Base-by-base conservation (phyloP, 2,113 vertebrate genomes). In the Eptesicus fuscus region DNA sequence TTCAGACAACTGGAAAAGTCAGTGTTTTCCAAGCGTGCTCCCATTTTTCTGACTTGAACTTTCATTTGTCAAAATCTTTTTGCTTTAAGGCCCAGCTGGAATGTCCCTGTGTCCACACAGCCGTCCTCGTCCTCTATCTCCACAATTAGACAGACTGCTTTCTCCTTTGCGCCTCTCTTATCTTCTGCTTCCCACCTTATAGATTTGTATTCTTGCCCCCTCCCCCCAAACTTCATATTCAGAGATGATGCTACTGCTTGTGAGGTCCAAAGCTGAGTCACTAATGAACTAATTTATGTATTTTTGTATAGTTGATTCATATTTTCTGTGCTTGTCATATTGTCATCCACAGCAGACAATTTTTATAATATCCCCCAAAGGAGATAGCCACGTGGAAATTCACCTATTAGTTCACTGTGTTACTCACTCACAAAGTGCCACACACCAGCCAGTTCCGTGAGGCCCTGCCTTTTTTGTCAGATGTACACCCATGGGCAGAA, bases 261-360 rank as follows among this genome's bases (percentile, higher is more conserved):
- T 71, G 13, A n/a, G 70, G 37, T 61, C 76, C 49, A 63, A 65
- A 32, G 56, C 70, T 76, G 70, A 77, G 53, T 67, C n/a, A 67
- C 2, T 65, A 37, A 42, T 92, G 51, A 78, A 56, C 32, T 76
- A 37, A 90, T 47, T 61, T 10, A 85, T 67, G 30, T 82, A 83
- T 16, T 95, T 96, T 71, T 59, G 30, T 85, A 42, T 82, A 89
- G 77, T 22, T 67, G 20, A 91, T 88, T 80, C 35, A 61, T 74
- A 65, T 83, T 94, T 88, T 76, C n/a, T 88, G 25, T 76, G 67
- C 42, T 90, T 88, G n/a, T 91, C 40, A 16, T 78, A 51, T 85
- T 85, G n/a, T 49, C 7, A 44, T 71, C n/a, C 28, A 49, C 23
- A 85, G 20, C 37, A 84, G 44, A 70, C 28, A 32, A 1, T 83